Percentiles rank a stretch among this genome's conserved stretches.
Conservation (phyloP, 2,113 vertebrate species). For the Herpetotheres cachinnans region DNA sequence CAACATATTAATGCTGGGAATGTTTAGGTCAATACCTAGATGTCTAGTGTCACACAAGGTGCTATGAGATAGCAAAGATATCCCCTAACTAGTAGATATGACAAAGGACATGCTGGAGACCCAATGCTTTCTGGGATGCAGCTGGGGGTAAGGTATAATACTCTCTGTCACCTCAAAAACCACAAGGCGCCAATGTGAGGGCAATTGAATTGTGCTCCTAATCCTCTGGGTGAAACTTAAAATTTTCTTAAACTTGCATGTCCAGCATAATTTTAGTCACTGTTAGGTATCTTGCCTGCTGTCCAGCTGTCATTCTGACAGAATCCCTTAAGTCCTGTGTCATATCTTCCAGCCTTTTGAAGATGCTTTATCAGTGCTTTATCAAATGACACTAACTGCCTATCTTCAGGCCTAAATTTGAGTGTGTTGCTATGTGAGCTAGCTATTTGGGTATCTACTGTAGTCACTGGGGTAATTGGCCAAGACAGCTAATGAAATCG, state of each 20-base stretch:
- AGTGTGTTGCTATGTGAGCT: background rate
- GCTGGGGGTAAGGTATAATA: background rate
- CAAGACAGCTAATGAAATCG: background rate
- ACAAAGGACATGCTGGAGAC: background rate
- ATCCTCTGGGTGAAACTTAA: background rate
- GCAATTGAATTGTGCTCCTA: background rate
- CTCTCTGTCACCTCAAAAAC: background rate
- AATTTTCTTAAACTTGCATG: background rate
- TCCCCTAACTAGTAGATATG: background rate
- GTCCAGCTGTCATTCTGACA: background rate
- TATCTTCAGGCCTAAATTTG: background rate
- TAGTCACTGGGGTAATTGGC: background rate
- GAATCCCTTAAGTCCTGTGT: background rate
- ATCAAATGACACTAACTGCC: background rate
- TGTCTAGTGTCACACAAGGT: background rate
- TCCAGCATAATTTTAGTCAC: background rate
- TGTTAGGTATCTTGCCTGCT: background rate
- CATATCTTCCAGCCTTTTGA: background rate
- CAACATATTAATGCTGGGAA: background rate
- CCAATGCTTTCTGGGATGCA: background rate
- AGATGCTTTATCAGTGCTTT: background rate
- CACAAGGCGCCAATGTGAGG: background rate
- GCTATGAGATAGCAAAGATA: background rate
- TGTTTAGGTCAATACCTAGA: background rate
- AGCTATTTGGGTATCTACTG: background rate